Evolutionary conservation across 2,113 vertebrate species (phyloP), one percentile per base, ranked within the genome.

Genomic region (Lophius piscatorius): DNA sequence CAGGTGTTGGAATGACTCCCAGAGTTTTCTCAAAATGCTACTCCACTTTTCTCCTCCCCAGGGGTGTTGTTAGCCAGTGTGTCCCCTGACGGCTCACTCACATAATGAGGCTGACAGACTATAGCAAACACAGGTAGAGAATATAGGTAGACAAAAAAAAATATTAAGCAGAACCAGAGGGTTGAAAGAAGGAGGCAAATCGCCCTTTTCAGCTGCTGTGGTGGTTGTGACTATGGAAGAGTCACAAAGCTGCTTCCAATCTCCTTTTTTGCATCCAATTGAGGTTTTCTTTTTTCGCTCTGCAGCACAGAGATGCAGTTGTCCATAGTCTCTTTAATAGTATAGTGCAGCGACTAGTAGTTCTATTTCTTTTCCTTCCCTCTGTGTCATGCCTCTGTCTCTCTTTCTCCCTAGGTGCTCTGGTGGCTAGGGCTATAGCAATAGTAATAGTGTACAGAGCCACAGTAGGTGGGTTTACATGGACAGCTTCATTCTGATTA

Each of bases 361-460:
- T 20, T 21, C 46, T 22, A 47, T 59, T 63, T 66, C 55, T 23
- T 36, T 23, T 39, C 44, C 20, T 17, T 49, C 20, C 63, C 44
- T 65, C 61, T 47, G 35, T 63, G 63, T 57, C 44, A 42, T 55
- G 31, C 35, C 26, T 39, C 34, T 44, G 18, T 47, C 16, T 55
- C 16, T 31, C 39, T 26, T 51, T 39, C 9, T 61, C 66, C 52
- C 68, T 64, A 81, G 79, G 77, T 87, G 79, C 80, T 63, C 78
- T 50, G 45, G 52, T 78, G 44, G 39, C 71, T 61, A 57, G 52
- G 50, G 65, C 76, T 77, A 82, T n/a, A n/a, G n/a, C n/a, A n/a
- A n/a, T n/a, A n/a, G n/a, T n/a, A 82, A 80, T 85, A 80, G 86
- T 76, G 82, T 87, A 83, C 82, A 83, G 71, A 85, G 76, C 76